Evolutionary conservation across 1,140 invertebrate species (phyloP), one percentile per base, ranked within the genome.

Genomic region (Tyrophagus putrescentiae): DNA sequence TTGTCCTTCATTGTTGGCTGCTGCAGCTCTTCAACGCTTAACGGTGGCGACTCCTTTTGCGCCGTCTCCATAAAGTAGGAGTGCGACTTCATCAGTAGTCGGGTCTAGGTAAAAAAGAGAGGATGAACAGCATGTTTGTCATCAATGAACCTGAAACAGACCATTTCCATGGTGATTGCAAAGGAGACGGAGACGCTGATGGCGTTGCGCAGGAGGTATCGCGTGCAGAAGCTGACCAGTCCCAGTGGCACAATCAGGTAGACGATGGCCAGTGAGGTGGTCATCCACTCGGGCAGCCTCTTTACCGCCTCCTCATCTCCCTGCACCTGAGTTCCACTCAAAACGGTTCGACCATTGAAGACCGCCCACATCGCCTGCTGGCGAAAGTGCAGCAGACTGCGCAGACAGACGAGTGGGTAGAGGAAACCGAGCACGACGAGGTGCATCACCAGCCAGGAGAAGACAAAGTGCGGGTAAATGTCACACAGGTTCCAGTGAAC

Each of bases 21-120:
- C n/a, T n/a, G n/a, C n/a, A n/a, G n/a, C n/a, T n/a, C n/a, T n/a
- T n/a, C n/a, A n/a, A n/a, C n/a, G n/a, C n/a, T n/a, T n/a, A n/a
- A n/a, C n/a, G n/a, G n/a, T n/a, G n/a, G n/a, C n/a, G n/a, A n/a
- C n/a, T n/a, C n/a, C n/a, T n/a, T n/a, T n/a, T n/a, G n/a, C n/a
- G n/a, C n/a, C n/a, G n/a, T 59, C 28, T 59, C 57, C 4, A 59
- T 29, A 16, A 44, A 41, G 34, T 44, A 59, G 2, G 57, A 59
- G 34, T 59, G 57, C 23, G 23, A 23, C 36, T 59, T 59, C 57
- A 59, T 59, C 33, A 59, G 18, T 6, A 59, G 25, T 28, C 57
- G 7, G 16, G 25, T 25, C 56, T n/a, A n/a, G n/a, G n/a, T n/a
- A n/a, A n/a, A n/a, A 45, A 23, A 18, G 27, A 58, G 1, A n/a